Evolutionary conservation across 2,888 invertebrate genomes (phyloP).

Genomic region (Drosophila antonietae): DNA sequence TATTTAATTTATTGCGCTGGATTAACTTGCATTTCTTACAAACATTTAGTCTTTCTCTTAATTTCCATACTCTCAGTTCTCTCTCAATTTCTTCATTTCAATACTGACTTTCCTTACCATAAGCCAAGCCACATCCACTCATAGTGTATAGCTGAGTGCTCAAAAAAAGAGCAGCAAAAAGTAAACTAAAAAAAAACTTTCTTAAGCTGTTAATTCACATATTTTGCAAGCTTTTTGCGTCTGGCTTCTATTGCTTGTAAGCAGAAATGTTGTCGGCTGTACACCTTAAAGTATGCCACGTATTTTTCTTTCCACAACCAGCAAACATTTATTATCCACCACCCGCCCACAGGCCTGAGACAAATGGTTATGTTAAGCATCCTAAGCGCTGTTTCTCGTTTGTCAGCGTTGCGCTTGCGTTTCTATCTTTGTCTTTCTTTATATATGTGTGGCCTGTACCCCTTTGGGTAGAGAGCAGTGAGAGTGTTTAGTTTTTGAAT

Average conservation of each 20-base stretch:
- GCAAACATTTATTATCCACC: constrained; percentile 59
- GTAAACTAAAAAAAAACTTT: neutral
- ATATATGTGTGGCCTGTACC: neutral
- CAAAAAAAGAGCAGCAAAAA: neutral
- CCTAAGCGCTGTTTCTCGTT: constrained; percentile 49
- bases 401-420: constrained; percentile 15
- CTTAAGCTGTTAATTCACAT: neutral
- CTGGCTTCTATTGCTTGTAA: constrained; percentile 37
- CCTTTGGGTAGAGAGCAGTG: neutral
- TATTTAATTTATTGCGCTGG: neutral
- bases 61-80: too few species aligned
- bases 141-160: neutral
- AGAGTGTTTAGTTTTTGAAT: neutral
- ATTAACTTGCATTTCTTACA: accelerated
- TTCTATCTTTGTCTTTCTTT: constrained; percentile 5
- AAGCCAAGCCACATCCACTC: too few species aligned
- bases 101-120: neutral
- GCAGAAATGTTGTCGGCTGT: constrained; percentile 59
- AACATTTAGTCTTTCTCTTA: accelerated
- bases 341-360: constrained; percentile 32
- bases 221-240: constrained; percentile 33
- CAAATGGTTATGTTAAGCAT: constrained; percentile 64
- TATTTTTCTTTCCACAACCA: constrained; percentile 47
- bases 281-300: constrained; percentile 57
- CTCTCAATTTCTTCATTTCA: neutral